phyloP scores from a whole-genome alignment of 2,113 vertebrate genomes.

The Hypocryptadius cinnamomeus region DNA sequence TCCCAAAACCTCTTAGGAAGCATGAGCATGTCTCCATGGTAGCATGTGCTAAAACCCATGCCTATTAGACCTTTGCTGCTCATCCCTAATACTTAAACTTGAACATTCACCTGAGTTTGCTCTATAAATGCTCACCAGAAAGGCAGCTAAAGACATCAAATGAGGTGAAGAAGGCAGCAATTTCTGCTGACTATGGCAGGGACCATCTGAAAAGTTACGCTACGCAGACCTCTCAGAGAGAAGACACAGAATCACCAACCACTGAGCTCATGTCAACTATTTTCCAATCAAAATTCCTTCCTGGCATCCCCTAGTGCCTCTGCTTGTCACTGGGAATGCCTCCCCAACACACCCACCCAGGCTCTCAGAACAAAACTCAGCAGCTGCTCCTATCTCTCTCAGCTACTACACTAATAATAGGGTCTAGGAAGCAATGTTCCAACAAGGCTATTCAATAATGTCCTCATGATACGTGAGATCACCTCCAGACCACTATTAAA shows the following conservation, averaged over 20 bases:
- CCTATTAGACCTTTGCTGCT: neutral
- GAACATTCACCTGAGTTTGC: neutral
- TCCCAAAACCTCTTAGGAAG: neutral
- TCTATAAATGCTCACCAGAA: neutral
- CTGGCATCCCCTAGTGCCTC: neutral
- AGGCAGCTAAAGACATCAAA: neutral
- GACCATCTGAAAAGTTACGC: neutral
- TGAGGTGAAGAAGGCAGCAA: neutral
- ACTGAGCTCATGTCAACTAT: neutral
- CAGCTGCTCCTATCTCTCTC: conserved; percentile 62
- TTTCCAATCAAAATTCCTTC: conserved; percentile 6
- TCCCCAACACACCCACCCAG: conserved; percentile 35
- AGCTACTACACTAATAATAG: conserved; percentile 64
- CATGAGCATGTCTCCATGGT: neutral
- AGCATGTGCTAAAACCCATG: neutral
- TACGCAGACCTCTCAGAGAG: neutral
- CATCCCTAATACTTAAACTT: neutral
- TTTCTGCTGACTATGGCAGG: neutral
- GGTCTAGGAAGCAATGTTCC: conserved; percentile 58
- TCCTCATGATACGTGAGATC: neutral
- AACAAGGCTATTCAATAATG: conserved; percentile 15
- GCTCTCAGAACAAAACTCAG: conserved; percentile 8
- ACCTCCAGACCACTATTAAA: neutral
- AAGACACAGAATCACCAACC: neutral
- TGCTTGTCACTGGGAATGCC: conserved; percentile 32